Evolutionary conservation across 1,140 invertebrate genomes (phyloP), one percentile per base, ranked within the genome.

Genomic region (Neuroterus valhalla): DNA sequence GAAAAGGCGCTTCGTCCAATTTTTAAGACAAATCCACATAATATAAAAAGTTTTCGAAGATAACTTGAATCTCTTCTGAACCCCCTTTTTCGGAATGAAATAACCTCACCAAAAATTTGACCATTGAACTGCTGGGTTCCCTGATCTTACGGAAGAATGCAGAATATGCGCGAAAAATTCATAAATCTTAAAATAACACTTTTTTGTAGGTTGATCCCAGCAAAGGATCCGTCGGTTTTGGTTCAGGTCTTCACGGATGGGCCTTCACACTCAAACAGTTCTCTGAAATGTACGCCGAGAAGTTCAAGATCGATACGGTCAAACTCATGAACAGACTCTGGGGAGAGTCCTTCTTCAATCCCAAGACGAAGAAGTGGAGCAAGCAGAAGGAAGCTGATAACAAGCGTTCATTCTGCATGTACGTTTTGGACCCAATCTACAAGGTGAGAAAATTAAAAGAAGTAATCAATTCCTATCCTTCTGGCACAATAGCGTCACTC

Each of bases 201-300:
- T 42, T 66, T 52, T 71, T 68, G 62, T 74, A 94, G 93, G 93
- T 99, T 81, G 97, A 99, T 89, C 98, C 98, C 70, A 96, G 96
- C 91, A 97, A 97, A 91, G 99, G 98, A 86, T 99, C 97, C 77
- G 98, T 99, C 78, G 99, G 99, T 88, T 99, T 99, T 90, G 99
- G 99, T 77, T 99, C 98, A 45, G 99, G 96, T 86, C 95, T 99
- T 68, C 99, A 99, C 89, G 98, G 98, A 70, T 99, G 99, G 99
- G 99, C 99, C 70, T 99, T 99, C 89, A 99, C 98, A 68, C 92
- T 99, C 48, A 99, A 99, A 91, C 98, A 99, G 91, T 99, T 99
- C 92, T 94, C 98, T 71, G 98, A 99, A 90, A 98, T 99, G 94
- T 99, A 99, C 89, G 94, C 97, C 43, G 96, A 96, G 83, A 99